Base-by-base conservation (phyloP, 2,797 vertebrate genomes). In the Nasua narica region DNA sequence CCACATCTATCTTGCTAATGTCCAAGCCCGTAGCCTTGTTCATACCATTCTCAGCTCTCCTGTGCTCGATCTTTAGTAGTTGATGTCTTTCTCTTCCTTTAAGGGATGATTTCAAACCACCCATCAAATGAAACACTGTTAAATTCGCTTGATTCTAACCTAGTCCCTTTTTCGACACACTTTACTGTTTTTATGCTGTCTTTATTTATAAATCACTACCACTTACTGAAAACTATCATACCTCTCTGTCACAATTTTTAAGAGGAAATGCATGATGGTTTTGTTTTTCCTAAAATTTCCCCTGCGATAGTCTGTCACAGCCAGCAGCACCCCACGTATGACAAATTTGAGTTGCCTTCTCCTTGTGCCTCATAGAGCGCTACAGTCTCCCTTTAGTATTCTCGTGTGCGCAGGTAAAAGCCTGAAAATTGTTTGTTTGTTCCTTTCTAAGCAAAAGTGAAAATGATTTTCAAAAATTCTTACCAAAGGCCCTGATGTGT, bases 181-280 rank as follows among this genome's bases (percentile, higher is more conserved):
- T 93, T 89, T 76, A 91, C 32, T 91, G 43, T 93, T 83, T 79
- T 96, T 79, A 88, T 79, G 23, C 35, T 74, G 14, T 89, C 83
- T 83, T 93, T 58, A 60, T 92, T 94, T 93, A 70, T 87, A 35
- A 91, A 87, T 93, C 15, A 48, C 56, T 74, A 48, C 43, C 15
- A 11, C 32, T 29, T 46, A 56, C 4, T 79, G 67, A 90, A 93
- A 88, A 78, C 37, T 52, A 84, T 87, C 40, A 81, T 43, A 37
- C 9, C 48, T 92, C 70, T 77, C 37, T 96, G 78, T 86, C 76
- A 89, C 35, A 76, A 54, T 79, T 94, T 94, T 93, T 76, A 94
- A 87, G 72, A 62, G 37, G 74, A 95, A 72, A 50, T 93, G 40
- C 56, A 12, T 65, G 78, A 27, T 82, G 37, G 5, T 65, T 97